Evolutionary conservation across 2,113 vertebrate genomes (phyloP), one percentile per base, ranked within the genome.

Genomic region (Pyrgilauda ruficollis): DNA sequence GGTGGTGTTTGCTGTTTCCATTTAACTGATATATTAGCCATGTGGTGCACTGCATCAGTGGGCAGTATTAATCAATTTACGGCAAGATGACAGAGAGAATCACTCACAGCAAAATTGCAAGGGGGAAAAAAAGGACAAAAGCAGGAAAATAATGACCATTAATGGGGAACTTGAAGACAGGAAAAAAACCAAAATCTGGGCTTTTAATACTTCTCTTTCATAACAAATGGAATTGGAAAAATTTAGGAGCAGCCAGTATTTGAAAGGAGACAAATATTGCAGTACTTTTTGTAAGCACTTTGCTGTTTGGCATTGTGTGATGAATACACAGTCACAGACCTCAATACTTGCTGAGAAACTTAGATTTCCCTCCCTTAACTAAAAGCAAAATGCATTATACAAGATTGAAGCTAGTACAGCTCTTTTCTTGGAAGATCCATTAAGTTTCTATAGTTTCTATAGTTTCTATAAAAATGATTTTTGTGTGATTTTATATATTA

Each of bases 11-110:
- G 98, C 98, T 95, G 97, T 98, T 98, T 98, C 98, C 98, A 98
- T 98, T 98, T 98, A 98, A 98, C 98, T 98, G 98, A 98, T 98
- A 97, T 98, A 98, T 98, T 98, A 98, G 98, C 98, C 98, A 98
- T 98, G 98, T 98, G 98, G 98, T 98, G 97, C 98, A 97, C 97
- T 97, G 98, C 98, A 98, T 98, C 97, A 98, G 97, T 97, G 97
- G 98, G 95, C 97, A 97, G 96, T 95, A 98, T 98, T 98, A 97
- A 98, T 98, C 98, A 98, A 98, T 98, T 98, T 98, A 98, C 53
- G 50, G 97, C 93, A 97, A 97, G 97, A 98, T 98, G 98, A 98
- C 98, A 98, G 98, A 98, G 97, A 97, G 97, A 98, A 98, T 98
- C 98, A 98, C 97, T 98, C 98, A 98, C 96, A 91, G 96, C 89